phyloP scores from a whole-genome alignment of 2,113 vertebrate species.

The Psammodynastes pulverulentus region DNA sequence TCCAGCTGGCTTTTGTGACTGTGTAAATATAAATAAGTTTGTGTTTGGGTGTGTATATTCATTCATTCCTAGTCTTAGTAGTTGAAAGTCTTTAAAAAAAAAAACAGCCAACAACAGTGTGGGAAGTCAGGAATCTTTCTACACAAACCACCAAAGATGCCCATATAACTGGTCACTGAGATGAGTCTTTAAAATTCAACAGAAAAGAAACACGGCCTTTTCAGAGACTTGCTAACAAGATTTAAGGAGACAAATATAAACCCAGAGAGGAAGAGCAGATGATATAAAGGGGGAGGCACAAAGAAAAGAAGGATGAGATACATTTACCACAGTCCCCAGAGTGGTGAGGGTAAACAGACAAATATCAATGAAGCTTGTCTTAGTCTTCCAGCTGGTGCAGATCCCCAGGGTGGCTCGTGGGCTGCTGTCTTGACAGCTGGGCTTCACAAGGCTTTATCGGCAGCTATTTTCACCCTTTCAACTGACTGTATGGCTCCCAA shows the following conservation, averaged over 20 bases:
- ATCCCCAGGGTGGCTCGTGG: constrained; percentile 25
- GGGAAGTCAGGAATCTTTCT: constrained; percentile 13
- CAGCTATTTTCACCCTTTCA: constrained; percentile 4
- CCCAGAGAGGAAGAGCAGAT: constrained; percentile 22
- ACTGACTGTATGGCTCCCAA: constrained; percentile 22
- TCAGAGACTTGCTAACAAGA: background rate
- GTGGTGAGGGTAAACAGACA: constrained; percentile 32
- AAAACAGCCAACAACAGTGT: background rate
- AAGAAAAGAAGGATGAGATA: constrained; percentile 34
- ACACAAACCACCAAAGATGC: background rate
- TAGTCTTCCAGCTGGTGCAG: constrained; percentile 47
- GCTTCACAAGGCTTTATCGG: constrained; percentile 51
- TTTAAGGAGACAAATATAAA: constrained; percentile 17
- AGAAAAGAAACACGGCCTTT: background rate
- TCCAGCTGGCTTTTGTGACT: background rate
- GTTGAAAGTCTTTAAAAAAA: background rate
- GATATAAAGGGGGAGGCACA: constrained; percentile 24
- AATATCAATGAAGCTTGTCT: constrained; percentile 39
- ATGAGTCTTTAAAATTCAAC: background rate
- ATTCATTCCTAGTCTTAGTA: background rate
- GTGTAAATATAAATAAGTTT: background rate
- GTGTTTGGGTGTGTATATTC: background rate
- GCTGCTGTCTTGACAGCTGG: background rate
- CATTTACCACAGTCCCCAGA: constrained; percentile 16
- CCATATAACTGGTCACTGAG: background rate